phyloP scores from a whole-genome alignment of 2,888 invertebrate genomes.

The Clanis bilineata region DNA sequence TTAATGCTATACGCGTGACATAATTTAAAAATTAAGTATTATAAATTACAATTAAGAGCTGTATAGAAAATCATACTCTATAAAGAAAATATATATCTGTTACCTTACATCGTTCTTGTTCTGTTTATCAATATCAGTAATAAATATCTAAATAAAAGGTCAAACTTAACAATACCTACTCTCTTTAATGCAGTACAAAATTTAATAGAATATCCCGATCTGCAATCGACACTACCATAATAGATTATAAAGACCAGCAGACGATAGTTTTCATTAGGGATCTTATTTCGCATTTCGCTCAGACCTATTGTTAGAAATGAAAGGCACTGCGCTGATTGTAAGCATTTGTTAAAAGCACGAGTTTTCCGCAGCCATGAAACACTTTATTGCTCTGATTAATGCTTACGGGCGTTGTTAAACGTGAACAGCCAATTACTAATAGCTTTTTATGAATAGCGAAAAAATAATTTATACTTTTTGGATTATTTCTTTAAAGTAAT shows the following conservation, averaged over 20 bases:
- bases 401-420: constrained; percentile 44
- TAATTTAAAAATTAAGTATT: no score
- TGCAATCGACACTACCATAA: constrained; percentile 55
- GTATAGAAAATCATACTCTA: no score
- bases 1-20: no score
- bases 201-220: constrained; percentile 39
- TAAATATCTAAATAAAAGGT: no score
- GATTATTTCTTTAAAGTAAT: neutral
- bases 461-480: neutral
- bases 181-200: neutral
- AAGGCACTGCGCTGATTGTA: constrained; percentile 53
- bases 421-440: constrained; percentile 10
- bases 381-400: constrained; percentile 61
- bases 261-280: constrained; percentile 61
- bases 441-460: constrained; percentile 7
- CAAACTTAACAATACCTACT: neutral
- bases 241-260: constrained; percentile 49
- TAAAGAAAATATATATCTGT: no score
- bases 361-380: constrained; percentile 46
- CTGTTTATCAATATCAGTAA: no score
- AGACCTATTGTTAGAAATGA: constrained; percentile 50
- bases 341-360: constrained; percentile 60
- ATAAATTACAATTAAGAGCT: no score
- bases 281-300: constrained; percentile 58
- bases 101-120: no score